phyloP scores from a whole-genome alignment of 1,140 invertebrate genomes.

The Anthonomus grandis region DNA sequence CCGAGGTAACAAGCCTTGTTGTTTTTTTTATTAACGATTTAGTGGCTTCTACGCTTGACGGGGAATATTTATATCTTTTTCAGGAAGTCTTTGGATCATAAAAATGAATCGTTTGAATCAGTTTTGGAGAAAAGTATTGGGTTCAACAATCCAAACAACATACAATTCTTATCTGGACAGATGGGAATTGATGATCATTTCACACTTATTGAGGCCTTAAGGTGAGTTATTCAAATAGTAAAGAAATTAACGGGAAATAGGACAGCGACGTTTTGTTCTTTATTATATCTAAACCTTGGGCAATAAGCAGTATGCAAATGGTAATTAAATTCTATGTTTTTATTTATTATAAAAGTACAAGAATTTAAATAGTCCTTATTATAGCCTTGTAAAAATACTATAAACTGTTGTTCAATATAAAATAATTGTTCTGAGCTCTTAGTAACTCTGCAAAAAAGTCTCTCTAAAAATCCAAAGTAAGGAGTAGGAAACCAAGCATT shows the following conservation, averaged over 20 bases:
- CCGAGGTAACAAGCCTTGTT: neutral
- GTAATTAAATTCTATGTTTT: too few species aligned
- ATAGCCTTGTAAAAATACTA: too few species aligned
- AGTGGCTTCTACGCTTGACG: neutral
- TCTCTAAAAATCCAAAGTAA: too few species aligned
- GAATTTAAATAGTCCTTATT: too few species aligned
- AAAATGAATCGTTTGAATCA: conserved; percentile 77
- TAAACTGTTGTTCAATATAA: too few species aligned
- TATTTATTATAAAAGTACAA: too few species aligned
- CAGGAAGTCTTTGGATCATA: conserved; percentile 76
- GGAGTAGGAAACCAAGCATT: too few species aligned
- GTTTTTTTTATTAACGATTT: neutral
- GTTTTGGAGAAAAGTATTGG: conserved; percentile 79
- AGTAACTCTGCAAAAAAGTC: too few species aligned
- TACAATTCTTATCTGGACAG: conserved; percentile 70
- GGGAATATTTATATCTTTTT: too few species aligned
- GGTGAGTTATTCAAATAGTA: conserved; percentile 52
- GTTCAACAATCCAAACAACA: conserved; percentile 88
- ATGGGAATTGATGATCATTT: conserved; percentile 69
- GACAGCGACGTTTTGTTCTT: neutral
- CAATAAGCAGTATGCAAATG: too few species aligned
- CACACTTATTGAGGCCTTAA: conserved; percentile 71
- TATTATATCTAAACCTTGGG: too few species aligned
- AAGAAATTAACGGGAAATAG: neutral
- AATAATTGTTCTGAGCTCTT: too few species aligned